Evolutionary conservation across 1,140 invertebrate genomes (phyloP).

Genomic region (Antheraea mylitta): DNA sequence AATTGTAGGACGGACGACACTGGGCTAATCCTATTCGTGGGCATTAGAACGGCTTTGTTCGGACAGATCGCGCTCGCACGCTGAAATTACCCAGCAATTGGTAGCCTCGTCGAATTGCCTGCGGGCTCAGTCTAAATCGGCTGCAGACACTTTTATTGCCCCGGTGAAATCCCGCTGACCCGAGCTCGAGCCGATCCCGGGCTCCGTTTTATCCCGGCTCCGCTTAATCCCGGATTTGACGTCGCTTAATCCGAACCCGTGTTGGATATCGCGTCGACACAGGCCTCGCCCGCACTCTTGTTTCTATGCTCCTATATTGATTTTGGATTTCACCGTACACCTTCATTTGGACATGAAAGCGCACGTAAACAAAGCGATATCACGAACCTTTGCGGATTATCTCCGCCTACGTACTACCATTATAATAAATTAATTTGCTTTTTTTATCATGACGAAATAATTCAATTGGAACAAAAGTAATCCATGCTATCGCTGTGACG

Average conservation of each 20-base stretch:
- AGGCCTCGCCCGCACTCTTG: constrained; percentile 59
- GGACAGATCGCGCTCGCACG: constrained; percentile 71
- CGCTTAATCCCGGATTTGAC: constrained; percentile 77
- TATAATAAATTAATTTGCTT: constrained; percentile 50
- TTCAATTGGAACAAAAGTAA: constrained; percentile 66
- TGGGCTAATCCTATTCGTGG: constrained; percentile 73
- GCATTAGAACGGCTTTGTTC: constrained; percentile 74
- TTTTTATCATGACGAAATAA: constrained; percentile 65
- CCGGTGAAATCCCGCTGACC: constrained; percentile 68
- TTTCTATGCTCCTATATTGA: constrained; percentile 58
- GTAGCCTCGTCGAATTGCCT: constrained; percentile 72
- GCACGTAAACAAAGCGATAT: constrained; percentile 36
- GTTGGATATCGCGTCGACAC: constrained; percentile 76
- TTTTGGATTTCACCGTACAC: constrained; percentile 52
- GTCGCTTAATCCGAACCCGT: constrained; percentile 78
- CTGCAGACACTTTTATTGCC: constrained; percentile 80
- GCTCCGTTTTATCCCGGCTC: constrained; percentile 59
- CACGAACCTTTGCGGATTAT: constrained; percentile 36
- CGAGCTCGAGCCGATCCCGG: constrained; percentile 56
- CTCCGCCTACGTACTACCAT: constrained; percentile 18
- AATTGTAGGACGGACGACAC: constrained; percentile 65
- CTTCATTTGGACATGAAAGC: constrained; percentile 43
- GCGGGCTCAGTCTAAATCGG: constrained; percentile 73
- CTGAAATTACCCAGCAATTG: constrained; percentile 77
- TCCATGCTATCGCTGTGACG: constrained; percentile 68